phyloP scores from a whole-genome alignment of 2,797 vertebrate species.

The Myotis myotis region DNA sequence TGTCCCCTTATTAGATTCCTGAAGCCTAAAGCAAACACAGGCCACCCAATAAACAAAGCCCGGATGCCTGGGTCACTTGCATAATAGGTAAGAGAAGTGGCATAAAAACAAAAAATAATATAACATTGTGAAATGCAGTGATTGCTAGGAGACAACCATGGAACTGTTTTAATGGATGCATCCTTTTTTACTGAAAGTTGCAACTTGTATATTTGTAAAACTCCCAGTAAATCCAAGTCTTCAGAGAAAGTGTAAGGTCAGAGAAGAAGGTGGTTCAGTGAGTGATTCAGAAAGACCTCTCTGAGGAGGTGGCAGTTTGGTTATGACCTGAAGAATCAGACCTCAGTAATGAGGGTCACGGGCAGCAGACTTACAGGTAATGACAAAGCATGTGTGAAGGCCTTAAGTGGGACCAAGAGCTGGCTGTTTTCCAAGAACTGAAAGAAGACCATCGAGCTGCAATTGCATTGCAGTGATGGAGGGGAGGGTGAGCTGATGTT shows the following conservation, averaged over 20 bases:
- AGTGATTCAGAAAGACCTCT: neutral
- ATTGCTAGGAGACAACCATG: neutral
- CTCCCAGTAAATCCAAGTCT: neutral
- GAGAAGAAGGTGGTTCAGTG: neutral
- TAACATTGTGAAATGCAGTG: neutral
- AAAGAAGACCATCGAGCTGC: neutral
- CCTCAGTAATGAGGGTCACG: neutral
- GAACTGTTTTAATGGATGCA: neutral
- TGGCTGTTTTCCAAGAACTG: neutral
- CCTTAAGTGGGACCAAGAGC: neutral
- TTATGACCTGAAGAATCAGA: neutral
- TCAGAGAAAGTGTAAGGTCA: neutral
- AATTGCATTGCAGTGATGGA: neutral
- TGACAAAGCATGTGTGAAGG: neutral
- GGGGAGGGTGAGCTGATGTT: neutral
- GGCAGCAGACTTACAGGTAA: neutral
- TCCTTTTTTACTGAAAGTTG: neutral
- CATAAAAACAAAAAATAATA: neutral
- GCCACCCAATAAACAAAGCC: conserved; percentile 51
- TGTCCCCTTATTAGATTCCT: conserved; percentile 72
- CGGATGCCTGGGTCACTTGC: neutral
- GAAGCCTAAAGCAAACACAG: neutral
- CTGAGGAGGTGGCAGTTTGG: neutral
- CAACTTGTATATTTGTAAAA: neutral
- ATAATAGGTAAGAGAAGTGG: neutral